Base-by-base conservation (phyloP, 2,888 invertebrate genomes). In the Catocala sponsa region DNA sequence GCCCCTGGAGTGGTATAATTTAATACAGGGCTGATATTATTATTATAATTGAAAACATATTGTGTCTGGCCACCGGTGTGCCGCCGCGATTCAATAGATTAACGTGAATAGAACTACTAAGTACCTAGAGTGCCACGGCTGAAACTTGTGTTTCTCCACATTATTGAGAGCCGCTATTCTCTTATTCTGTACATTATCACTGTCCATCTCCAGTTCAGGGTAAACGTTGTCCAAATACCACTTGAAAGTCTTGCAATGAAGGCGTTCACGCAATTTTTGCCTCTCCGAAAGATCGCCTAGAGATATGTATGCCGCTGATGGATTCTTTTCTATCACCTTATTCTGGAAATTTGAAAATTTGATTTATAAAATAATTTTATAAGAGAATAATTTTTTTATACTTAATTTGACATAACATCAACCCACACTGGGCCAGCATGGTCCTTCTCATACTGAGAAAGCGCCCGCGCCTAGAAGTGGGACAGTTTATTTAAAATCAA, bases 201-300 rank as follows among this genome's bases (percentile, higher is more conserved):
- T 95, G 0, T 97, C 97, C 10, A 96, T 85, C 56, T 96, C 95
- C 53, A 98, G 83, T 84, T 98, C 97, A 0, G 98, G 98, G 87
- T 98, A 98, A 4, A 99, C 95, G 67, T 96, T 97, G 56, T 97
- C 96, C 71, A 99, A 87, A 81, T 98, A 99, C 98, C 98, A 99
- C 61, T 97, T 95, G 88, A 99, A 99, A 32, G 96, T 94, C 72
- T 97, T 96, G 89, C 99, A 99, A 9, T 96, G 92, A 0, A 98
- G 91, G n/a, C 91, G 92, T 76, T 97, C 94, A 0, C 98, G 95
- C 6, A 99, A 89, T 35, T 95, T 92, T 9, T 96, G 73, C 53
- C 99, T 95, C 0, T 97, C 97, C 0, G 96, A 95, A 15, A 99
- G 94, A 85, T 99, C 97, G 0, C 99, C 99, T 72, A 96, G 97